Conservation (phyloP, 2,113 vertebrate species). For the Paracanthobrama guichenoti region DNA sequence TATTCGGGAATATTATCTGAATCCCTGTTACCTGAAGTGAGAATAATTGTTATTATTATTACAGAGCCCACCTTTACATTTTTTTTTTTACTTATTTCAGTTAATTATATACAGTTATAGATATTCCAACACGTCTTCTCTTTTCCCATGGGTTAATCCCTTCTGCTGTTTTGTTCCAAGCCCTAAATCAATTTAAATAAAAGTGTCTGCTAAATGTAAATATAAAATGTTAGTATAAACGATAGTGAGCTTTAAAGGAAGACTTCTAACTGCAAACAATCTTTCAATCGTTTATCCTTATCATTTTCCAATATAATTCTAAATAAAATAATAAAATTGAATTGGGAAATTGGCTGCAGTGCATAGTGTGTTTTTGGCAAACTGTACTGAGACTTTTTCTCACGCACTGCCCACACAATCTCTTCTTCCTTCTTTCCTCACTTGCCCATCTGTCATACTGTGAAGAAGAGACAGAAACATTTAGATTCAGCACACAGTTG, state of each 20-base stretch:
- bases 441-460: conserved; percentile 69
- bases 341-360: neutral
- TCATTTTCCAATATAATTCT: neutral
- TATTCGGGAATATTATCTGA: neutral
- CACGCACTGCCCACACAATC: conserved; percentile 51
- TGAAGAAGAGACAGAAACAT: conserved; percentile 52
- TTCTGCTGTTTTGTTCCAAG: neutral
- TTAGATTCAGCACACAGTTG: conserved; percentile 45
- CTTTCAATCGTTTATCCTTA: neutral
- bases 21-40: neutral
- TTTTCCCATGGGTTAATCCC: neutral
- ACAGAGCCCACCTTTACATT: neutral
- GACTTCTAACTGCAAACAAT: neutral
- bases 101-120: neutral
- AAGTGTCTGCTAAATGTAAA: neutral
- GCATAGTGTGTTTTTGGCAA: conserved; percentile 12
- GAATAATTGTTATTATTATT: neutral
- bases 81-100: neutral
- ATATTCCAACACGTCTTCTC: neutral
- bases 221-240: neutral
- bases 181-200: neutral
- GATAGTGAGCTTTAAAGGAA: neutral
- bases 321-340: neutral
- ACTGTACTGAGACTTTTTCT: conserved; percentile 58
- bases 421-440: conserved; percentile 37